phyloP scores from a whole-genome alignment of 2,888 invertebrate species.

The Acleris emargana region DNA sequence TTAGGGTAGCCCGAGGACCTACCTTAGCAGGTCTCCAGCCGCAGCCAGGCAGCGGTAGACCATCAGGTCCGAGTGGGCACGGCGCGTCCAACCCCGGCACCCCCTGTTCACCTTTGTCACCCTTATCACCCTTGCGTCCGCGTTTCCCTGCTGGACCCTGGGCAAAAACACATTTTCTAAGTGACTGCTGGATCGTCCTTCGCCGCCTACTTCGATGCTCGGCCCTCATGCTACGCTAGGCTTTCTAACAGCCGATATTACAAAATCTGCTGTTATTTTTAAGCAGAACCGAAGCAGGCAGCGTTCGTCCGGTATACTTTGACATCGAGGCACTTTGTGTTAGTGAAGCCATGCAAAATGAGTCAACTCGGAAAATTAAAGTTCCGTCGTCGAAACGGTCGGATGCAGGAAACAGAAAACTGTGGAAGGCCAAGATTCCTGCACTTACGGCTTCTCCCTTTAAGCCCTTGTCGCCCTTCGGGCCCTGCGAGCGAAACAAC shows the following conservation, averaged over 20 bases:
- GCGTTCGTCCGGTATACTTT: constrained; percentile 1
- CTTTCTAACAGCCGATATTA: not conserved
- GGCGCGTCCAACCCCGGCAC: constrained; percentile 99
- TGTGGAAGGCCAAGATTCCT: constrained; percentile 27
- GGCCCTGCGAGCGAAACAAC: constrained; percentile 86
- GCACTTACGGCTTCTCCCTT: constrained; percentile 92
- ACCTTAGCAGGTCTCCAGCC: constrained; percentile 96
- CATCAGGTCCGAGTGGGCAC: constrained; percentile 98
- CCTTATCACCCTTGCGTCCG: constrained; percentile 95
- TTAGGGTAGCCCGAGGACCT: constrained; percentile 43
- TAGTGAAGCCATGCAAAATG: constrained; percentile 37
- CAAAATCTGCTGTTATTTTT: no score
- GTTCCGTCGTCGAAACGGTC: constrained; percentile 31
- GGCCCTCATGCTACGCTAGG: not conserved
- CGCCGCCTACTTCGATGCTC: not conserved
- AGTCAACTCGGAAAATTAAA: constrained; percentile 42
- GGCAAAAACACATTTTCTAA: constrained; percentile 41
- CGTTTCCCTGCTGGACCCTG: constrained; percentile 95
- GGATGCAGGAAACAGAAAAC: constrained; percentile 37
- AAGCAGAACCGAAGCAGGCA: constrained; percentile 12
- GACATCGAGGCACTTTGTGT: constrained; percentile 29
- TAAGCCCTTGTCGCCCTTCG: constrained; percentile 94
- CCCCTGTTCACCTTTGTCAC: constrained; percentile 97
- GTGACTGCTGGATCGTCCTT: not conserved
- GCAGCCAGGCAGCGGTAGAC: constrained; percentile 97